Evolutionary conservation across 2,888 invertebrate species (phyloP).

Genomic region (Metopia argyrocephala): DNA sequence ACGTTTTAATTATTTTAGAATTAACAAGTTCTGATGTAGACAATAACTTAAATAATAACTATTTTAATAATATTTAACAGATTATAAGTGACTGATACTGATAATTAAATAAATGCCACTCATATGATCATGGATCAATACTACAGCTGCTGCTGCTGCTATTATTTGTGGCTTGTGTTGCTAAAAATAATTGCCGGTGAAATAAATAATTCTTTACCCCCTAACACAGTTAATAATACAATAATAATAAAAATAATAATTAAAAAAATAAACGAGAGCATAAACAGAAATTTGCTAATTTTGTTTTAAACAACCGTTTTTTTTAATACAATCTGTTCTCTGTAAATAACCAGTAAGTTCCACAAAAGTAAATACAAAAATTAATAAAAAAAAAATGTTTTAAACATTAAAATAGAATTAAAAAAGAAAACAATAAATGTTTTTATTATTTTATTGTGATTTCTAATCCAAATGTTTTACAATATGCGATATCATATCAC

Average conservation of each 20-base stretch:
- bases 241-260: neutral
- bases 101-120: constrained; percentile 1
- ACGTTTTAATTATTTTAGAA: neutral
- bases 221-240: neutral
- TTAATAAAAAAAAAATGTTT: too few species aligned
- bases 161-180: constrained; percentile 12
- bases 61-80: neutral
- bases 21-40: neutral
- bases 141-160: neutral
- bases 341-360: too few species aligned
- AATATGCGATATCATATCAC: neutral
- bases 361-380: too few species aligned
- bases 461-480: constrained; percentile 2
- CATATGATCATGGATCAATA: constrained; percentile 19
- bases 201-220: neutral
- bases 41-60: neutral
- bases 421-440: neutral
- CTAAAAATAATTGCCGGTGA: constrained; percentile 1
- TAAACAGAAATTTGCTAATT: neutral
- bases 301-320: neutral
- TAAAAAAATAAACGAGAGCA: neutral
- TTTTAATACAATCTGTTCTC: too few species aligned
- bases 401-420: too few species aligned
- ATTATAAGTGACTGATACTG: neutral
- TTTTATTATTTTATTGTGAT: neutral